Base-by-base conservation (phyloP, 2,113 vertebrate genomes). In the Brienomyrus brachyistius region DNA sequence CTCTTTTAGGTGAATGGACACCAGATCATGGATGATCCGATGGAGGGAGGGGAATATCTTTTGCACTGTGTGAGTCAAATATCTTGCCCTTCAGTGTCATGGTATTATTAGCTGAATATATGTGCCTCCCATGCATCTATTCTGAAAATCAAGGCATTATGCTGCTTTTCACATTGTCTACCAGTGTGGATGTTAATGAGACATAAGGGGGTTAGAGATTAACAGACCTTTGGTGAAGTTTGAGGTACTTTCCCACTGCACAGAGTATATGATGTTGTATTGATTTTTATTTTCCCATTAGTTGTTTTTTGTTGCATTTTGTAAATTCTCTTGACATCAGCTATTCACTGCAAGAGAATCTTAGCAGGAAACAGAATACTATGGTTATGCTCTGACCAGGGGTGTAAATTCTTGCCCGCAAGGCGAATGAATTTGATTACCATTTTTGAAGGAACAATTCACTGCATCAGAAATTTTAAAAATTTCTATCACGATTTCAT, bases 11-110 rank as follows among this genome's bases (percentile, higher is more conserved):
- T 99, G 94, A 98, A 99, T 97, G 97, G 96, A 94, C 95, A 97
- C 96, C 97, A 97, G 96, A 97, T 98, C 95, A 96, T 97, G 95
- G 98, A 98, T 91, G 98, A 98, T 93, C 97, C 98, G 74, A 99
- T 99, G 98, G 98, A 98, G 93, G 97, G 99, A 92, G 98, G 95
- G 94, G 97, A 98, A 93, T 94, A 97, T 87, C 97, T 97, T 95
- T 96, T 97, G 89, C 96, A 97, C 94, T 96, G 96, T 45, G 98
- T 99, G 95, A 98, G 97, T 97, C 94, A 35, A 23, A 45, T 56
- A n/a, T 82, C 27, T 40, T 35, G 15, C 23, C 66, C 23, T 74
- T 35, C 31, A 35, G 66, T 74, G 11, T 31, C 27, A 15, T 74
- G 27, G 35, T 80, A 2, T 15, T 4, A 40, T 43, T 15, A 77